Evolutionary conservation across 2,113 vertebrate species (phyloP), one percentile per base, ranked within the genome.

Genomic region (Microcebus jonahi): DNA sequence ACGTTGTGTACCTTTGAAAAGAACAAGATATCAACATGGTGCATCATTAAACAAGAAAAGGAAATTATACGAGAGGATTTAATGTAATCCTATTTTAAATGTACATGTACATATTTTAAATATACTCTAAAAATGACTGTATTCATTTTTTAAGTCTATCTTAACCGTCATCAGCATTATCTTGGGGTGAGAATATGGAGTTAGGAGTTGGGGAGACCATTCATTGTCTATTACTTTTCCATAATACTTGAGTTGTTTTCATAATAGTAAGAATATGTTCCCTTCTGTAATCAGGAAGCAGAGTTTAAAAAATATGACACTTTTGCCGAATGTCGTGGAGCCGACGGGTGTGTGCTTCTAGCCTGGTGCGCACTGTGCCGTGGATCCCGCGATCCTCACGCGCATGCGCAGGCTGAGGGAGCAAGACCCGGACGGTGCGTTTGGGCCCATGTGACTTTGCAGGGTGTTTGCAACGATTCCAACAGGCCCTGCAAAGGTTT

Each of bases 401-500:
- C 4, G 5, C 4, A 8, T 10, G 21, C 63, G 10, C 15, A 11
- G 23, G 31, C 18, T 4, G 25, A 59, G 45, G 17, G 9, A 14
- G 27, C 59, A 23, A 14, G 0, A n/a, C 21, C 61, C 36, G 27
- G n/a, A 1, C 53, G 3, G 3, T 53, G 59, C 1, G 0, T 34
- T 65, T 81, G 36, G 53, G 48, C 36, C 36, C n/a, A 10, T 1
- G 3, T 15, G 39, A 79, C 59, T 17, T 23, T 3, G 14, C 55
- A 6, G 59, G 9, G 3, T 13, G 0, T 63, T 29, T 27, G 57
- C 15, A 84, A 61, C 1, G 3, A 21, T 88, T 79, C 45, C 27
- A 73, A 31, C 0, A 6, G 27, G 29, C 12, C 48, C 34, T 68
- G 39, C 15, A 75, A 42, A 55, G 27, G 36, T 2, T 53, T 29